Evolutionary conservation across 2,888 invertebrate genomes (phyloP).

Genomic region (Stenichneumon culpator): DNA sequence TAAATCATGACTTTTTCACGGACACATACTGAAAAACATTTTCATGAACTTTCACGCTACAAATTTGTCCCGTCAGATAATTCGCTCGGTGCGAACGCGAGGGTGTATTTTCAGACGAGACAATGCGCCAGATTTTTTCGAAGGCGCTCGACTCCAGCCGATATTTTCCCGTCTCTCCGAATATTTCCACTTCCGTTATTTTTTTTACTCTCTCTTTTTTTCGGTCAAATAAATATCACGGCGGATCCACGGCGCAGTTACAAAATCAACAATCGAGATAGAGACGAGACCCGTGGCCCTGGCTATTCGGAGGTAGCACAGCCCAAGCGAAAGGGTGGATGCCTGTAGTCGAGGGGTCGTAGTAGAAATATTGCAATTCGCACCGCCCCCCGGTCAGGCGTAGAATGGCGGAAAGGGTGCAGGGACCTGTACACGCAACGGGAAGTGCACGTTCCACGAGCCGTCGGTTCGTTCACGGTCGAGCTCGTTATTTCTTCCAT

Average conservation of each 20-base stretch:
- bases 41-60: not conserved
- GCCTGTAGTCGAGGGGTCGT: conserved; percentile 48
- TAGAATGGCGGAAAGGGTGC: conserved; percentile 39
- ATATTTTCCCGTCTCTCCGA: not conserved
- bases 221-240: conserved; percentile 56
- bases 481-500: conserved; percentile 69
- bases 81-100: not conserved
- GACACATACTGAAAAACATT: not conserved
- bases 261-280: conserved; percentile 57
- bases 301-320: conserved; percentile 25
- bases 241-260: conserved; percentile 49
- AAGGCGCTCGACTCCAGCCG: conserved; percentile 5
- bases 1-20: not conserved
- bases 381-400: conserved; percentile 52
- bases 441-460: conserved; percentile 66
- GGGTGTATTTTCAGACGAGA: not conserved
- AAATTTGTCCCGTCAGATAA: not conserved
- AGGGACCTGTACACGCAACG: conserved; percentile 61
- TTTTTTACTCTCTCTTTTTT: not conserved
- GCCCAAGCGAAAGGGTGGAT: conserved; percentile 14
- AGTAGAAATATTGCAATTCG: conserved; percentile 69
- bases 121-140: not conserved
- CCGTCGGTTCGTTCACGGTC: conserved; percentile 66
- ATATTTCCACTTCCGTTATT: not conserved
- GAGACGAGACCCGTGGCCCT: conserved; percentile 28